phyloP scores from a whole-genome alignment of 1,140 invertebrate species.

The Apis florea region DNA sequence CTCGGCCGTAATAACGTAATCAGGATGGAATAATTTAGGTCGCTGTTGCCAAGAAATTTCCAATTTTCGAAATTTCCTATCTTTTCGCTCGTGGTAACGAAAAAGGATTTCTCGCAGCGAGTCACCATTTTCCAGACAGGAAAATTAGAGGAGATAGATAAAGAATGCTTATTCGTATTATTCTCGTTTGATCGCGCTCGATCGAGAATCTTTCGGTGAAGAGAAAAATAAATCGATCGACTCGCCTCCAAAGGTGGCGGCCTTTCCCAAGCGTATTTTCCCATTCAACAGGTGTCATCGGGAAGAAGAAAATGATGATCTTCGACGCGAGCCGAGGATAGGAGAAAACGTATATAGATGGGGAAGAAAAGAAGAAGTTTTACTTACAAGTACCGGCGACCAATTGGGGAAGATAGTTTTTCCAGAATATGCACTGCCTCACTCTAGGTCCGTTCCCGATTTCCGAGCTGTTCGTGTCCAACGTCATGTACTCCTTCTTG shows the following conservation, averaged over 20 bases:
- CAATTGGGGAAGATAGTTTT: constrained; percentile 94
- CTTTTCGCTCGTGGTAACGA: neutral
- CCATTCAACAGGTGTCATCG: constrained; percentile 77
- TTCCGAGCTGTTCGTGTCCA: constrained; percentile 89
- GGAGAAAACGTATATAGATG: neutral
- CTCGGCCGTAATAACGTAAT: neutral
- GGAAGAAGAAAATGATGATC: constrained; percentile 62
- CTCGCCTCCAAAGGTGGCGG: neutral
- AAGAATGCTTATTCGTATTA: too few relatives aligned
- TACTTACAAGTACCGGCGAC: constrained; percentile 87
- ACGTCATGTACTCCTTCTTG: constrained; percentile 91
- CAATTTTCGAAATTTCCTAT: neutral
- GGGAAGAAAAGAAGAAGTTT: neutral
- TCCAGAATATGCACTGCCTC: constrained; percentile 98
- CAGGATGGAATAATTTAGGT: constrained; percentile 14
- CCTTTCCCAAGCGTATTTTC: constrained; percentile 69
- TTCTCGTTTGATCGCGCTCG: too few relatives aligned
- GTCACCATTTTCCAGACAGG: too few relatives aligned
- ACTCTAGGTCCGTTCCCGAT: constrained; percentile 92
- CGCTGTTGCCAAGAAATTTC: constrained; percentile 9
- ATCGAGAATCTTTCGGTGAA: too few relatives aligned
- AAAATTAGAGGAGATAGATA: too few relatives aligned
- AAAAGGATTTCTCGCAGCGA: too few relatives aligned
- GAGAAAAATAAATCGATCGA: constrained; percentile 27
- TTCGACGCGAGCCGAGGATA: constrained; percentile 56